Conservation (phyloP, 2,888 invertebrate species). For the Physocephala rufipes region DNA sequence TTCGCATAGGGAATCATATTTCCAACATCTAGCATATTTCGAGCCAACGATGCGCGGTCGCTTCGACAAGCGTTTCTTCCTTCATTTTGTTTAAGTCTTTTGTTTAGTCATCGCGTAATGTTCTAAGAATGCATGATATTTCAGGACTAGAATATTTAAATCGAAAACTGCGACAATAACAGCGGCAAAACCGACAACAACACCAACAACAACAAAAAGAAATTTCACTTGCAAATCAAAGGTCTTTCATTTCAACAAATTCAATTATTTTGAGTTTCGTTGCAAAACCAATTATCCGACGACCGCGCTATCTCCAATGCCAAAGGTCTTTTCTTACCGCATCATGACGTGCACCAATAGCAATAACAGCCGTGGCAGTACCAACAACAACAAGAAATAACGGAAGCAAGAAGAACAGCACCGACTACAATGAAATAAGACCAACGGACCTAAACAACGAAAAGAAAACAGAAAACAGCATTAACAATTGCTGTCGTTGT, state of each 20-base stretch:
- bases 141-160: too few species aligned
- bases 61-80: too few species aligned
- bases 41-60: too few species aligned
- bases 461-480: not conserved
- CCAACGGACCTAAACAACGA: not conserved
- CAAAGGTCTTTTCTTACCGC: slow-evolving; percentile 21
- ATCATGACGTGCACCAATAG: slow-evolving; percentile 12
- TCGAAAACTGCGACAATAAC: not conserved
- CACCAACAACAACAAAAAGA: not conserved
- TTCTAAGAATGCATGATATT: too few species aligned
- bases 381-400: slow-evolving; percentile 9
- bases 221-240: not conserved
- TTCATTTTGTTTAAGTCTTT: slow-evolving; percentile 33
- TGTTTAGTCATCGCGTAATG: slow-evolving; percentile 4
- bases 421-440: slow-evolving; percentile 7
- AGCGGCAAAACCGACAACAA: too few species aligned
- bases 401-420: slow-evolving; percentile 21
- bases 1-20: too few species aligned
- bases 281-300: slow-evolving; percentile 5
- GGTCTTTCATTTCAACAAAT: not conserved
- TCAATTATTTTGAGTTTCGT: slow-evolving; percentile 13
- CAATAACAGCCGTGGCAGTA: slow-evolving; percentile 9
- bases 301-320: slow-evolving; percentile 13
- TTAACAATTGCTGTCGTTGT: slow-evolving; percentile 29
- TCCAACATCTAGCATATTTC: too few species aligned